Evolutionary conservation across 64 coral and sea anemone species (phyloP), one percentile per base, ranked within the genome.

Genomic region (Pocillopora verrucosa): DNA sequence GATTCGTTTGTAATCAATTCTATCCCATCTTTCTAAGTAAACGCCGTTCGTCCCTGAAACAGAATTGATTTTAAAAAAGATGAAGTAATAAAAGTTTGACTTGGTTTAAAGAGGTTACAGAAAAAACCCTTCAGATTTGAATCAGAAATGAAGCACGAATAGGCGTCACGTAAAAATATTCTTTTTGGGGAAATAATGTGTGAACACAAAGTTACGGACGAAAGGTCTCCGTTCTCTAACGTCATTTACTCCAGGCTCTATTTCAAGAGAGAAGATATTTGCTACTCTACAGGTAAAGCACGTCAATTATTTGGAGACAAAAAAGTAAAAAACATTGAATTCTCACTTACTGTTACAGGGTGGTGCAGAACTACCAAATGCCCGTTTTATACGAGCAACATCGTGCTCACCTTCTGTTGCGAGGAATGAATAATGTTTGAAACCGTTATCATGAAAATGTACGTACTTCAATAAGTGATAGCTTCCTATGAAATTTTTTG

Each of bases 11-110:
- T 80, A 88, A 77, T 96, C 94, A 30, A 96, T 89, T 36, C 87
- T 69, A 10, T 92, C 94, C 94, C 94, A 96, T 90, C 92, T 96
- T 41, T 96, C 94, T 2, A 96, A 68, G 17, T 89, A 76, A 5
- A 89, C 91, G 35, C 94, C 94, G 17, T 60, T 22, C 24, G n/a
- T 63, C 25, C 30, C 59, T 63, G 25, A 36, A 36, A 62, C 10
- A 63, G 10, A 17, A 61, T 60, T 26, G 10, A 25, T 72, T 25
- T 22, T 30, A 25, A 73, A 73, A 25, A 20, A 25, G 22, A 22
- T 9, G 22, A 25, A 73, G 41, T 51, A 73, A 73, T 11, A 73
- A 22, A 73, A 25, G 5, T 73, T 51, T 4, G 3, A 51, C 41
- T 51, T 51, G 7, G 41, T 51, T 51, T 51, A 51, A 7, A 51